These are phyloP conservation scores for Caenorhabditis elegans DNA, from an alignment of 1,140 invertebrate genomes.

Conservation along the genomic window DNA sequence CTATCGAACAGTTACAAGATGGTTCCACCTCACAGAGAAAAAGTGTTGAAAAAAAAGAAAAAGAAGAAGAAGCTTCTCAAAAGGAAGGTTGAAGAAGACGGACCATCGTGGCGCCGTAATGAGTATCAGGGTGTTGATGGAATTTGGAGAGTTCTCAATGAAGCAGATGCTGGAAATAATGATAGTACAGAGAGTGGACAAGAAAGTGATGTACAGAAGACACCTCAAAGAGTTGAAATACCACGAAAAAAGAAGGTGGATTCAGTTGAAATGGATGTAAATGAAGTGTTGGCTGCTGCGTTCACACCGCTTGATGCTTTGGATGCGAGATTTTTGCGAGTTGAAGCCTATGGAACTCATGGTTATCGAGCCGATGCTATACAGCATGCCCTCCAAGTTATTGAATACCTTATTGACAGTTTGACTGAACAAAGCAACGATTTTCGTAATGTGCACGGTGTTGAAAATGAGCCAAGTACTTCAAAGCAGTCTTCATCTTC, in stretches of 20 bases:
- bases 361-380: not conserved
- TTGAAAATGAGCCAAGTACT: not conserved
- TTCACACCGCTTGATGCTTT: constrained; percentile 18
- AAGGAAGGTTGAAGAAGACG: not conserved
- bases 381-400: not conserved
- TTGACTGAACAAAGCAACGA: not conserved
- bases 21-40: not conserved
- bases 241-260: not conserved
- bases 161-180: not conserved
- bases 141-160: not conserved
- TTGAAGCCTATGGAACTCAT: constrained; percentile 11
- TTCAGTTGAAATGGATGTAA: constrained; percentile 14
- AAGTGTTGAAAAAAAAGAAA: constrained; percentile 2
- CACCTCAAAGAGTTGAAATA: not conserved
- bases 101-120: not conserved
- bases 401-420: not conserved
- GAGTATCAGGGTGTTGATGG: not conserved
- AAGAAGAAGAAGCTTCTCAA: not conserved
- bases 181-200: constrained; percentile 28
- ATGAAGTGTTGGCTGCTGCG: constrained; percentile 20
- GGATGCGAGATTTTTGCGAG: constrained; percentile 1
- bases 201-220: constrained; percentile 29
- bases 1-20: not conserved
- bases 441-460: not conserved
- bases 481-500: not conserved